Percentiles rank a stretch among this genome's conserved stretches.
Conservation (phyloP, 2,113 vertebrate genomes). For the Larimichthys polyactis region DNA sequence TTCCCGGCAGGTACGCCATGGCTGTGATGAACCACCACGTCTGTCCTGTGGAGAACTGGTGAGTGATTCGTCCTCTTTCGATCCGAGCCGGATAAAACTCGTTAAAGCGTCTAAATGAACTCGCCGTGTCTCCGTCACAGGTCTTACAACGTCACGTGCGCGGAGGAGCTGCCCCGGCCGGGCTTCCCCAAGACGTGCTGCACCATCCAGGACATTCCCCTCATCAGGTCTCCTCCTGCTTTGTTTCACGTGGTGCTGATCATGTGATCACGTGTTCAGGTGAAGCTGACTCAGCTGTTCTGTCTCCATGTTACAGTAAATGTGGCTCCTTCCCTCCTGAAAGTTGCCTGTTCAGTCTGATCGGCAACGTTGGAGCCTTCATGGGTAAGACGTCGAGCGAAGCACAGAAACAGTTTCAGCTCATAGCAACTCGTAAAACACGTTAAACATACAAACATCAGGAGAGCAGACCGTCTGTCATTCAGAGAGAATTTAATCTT, state of each 20-base stretch:
- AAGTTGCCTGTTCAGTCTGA: constrained; percentile 95
- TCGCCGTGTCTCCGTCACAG: constrained; percentile 70
- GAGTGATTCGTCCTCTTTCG: constrained; percentile 45
- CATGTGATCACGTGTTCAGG: neutral
- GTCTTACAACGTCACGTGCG: constrained; percentile 93
- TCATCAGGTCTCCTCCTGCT: constrained; percentile 87
- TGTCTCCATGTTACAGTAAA: constrained; percentile 84
- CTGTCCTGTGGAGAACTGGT: constrained; percentile 96
- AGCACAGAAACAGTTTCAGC: too few species aligned
- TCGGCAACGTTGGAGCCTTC: constrained; percentile 93
- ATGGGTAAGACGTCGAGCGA: constrained; percentile 96
- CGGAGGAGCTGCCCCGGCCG: constrained; percentile 87
- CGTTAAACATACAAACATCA: too few species aligned
- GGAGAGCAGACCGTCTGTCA: too few species aligned
- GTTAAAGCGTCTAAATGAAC: neutral
- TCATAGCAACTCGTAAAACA: too few species aligned
- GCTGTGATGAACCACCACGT: constrained; percentile 96
- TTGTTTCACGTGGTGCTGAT: neutral
- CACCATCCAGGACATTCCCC: constrained; percentile 91
- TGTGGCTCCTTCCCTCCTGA: constrained; percentile 93
- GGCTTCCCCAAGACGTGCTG: constrained; percentile 93
- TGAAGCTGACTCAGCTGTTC: neutral
- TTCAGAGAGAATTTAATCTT: too few species aligned
- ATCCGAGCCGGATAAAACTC: neutral
- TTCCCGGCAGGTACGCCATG: constrained; percentile 89